Conservation (phyloP, 2,113 vertebrate species). For the Plotosus lineatus region DNA sequence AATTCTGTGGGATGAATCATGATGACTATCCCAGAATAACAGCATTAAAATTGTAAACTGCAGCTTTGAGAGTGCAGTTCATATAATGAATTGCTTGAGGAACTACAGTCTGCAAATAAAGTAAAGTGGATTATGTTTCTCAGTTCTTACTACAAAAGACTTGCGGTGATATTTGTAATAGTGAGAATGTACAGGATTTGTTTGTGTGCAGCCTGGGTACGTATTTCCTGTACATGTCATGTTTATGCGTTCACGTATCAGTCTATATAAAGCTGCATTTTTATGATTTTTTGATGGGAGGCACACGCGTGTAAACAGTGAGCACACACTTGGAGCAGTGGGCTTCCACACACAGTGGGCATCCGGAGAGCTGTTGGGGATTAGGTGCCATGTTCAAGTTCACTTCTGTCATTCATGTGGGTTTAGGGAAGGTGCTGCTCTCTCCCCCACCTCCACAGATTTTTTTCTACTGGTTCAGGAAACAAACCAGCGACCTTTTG, state of each 20-base stretch:
- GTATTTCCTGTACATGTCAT: no score
- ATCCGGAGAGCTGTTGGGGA: no score
- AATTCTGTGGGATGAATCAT: not conserved
- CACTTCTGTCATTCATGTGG: no score
- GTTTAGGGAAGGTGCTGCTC: no score
- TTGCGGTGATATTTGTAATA: conserved; percentile 18
- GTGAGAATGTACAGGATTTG: not conserved
- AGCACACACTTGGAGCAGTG: no score
- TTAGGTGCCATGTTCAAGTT: no score
- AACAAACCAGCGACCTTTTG: no score
- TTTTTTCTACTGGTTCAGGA: no score
- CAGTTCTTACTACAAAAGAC: conserved; percentile 30
- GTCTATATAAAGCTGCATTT: not conserved
- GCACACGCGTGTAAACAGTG: no score
- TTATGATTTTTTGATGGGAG: no score
- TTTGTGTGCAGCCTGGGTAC: not conserved
- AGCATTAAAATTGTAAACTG: not conserved
- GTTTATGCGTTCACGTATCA: not conserved
- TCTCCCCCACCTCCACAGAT: no score
- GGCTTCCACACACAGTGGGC: no score
- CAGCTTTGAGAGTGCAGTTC: not conserved
- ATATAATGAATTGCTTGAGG: conserved; percentile 7
- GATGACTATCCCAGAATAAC: not conserved
- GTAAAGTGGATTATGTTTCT: conserved; percentile 20
- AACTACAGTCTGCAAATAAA: conserved; percentile 25